phyloP scores from a whole-genome alignment of 2,113 vertebrate species.

The Myodes glareolus region DNA sequence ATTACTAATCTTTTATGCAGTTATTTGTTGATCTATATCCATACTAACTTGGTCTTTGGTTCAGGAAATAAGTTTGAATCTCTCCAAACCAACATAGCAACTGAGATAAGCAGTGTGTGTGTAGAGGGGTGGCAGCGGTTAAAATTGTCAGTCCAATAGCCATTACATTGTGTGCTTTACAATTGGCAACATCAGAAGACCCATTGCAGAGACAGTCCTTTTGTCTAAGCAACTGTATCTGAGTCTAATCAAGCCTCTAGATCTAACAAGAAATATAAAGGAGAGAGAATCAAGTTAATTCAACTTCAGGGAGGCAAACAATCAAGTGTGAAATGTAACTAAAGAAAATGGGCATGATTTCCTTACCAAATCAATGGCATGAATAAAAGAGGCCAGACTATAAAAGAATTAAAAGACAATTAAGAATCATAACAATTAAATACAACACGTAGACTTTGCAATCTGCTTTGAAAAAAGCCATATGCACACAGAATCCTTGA shows the following conservation, averaged over 20 bases:
- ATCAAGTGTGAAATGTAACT: conserved; percentile 29
- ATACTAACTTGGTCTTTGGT: neutral
- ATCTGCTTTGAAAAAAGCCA: conserved; percentile 18
- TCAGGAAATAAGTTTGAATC: neutral
- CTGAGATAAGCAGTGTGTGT: neutral
- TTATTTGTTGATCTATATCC: neutral
- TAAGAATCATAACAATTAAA: conserved; percentile 31
- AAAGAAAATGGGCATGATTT: neutral
- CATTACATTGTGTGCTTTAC: neutral
- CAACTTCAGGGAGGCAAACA: conserved; percentile 15
- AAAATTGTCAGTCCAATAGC: neutral
- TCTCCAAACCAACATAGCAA: neutral
- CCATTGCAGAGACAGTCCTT: neutral
- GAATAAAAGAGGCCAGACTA: neutral
- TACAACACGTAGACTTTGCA: neutral
- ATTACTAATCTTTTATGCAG: neutral
- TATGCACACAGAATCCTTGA: neutral
- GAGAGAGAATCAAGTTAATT: conserved; percentile 12
- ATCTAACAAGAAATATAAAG: conserved; percentile 12
- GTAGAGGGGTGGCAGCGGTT: neutral
- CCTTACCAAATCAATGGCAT: conserved; percentile 8
- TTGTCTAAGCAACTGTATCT: neutral
- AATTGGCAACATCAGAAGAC: neutral
- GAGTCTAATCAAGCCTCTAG: conserved; percentile 16
- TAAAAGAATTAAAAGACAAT: neutral